phyloP scores from a whole-genome alignment of 2,888 invertebrate genomes.

The Caenorhabditis panamensis region DNA sequence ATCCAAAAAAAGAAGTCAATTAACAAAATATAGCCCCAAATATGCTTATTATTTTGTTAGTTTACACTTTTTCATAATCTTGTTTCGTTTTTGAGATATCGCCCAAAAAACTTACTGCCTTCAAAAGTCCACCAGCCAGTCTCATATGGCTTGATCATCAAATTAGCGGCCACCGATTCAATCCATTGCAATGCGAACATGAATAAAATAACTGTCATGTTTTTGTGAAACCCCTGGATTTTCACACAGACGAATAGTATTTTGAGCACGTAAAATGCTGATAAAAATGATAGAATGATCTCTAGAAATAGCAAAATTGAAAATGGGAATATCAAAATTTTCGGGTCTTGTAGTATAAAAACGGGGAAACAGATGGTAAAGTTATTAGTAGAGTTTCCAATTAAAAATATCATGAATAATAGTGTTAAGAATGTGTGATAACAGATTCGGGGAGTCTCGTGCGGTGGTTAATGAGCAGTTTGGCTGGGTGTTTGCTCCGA shows the following conservation, averaged over 20 bases:
- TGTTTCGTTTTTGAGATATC: no score
- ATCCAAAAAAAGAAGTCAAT: no score
- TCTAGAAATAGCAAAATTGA: conserved; percentile 23
- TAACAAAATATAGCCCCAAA: no score
- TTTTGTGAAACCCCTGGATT: conserved; percentile 27
- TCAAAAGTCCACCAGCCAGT: conserved; percentile 20
- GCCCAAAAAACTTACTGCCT: neutral
- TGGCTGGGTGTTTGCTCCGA: neutral
- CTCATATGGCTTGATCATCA: conserved; percentile 39
- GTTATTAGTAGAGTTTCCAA: conserved; percentile 24
- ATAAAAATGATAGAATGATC: conserved; percentile 7
- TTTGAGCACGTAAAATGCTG: conserved; percentile 28
- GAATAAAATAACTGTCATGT: conserved; percentile 30
- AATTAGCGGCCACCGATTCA: conserved; percentile 22
- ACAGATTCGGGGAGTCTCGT: no score
- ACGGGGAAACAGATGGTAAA: conserved; percentile 37
- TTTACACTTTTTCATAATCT: no score
- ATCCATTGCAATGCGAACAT: conserved; percentile 30
- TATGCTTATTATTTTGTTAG: no score
- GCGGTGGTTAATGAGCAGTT: neutral
- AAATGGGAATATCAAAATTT: conserved; percentile 23
- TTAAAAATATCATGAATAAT: conserved; percentile 44
- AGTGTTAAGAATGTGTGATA: no score
- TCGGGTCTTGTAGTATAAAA: conserved; percentile 26
- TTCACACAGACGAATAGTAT: conserved; percentile 13